Percentiles rank a stretch among this genome's conserved stretches.
Evolutionary conservation across 1,140 invertebrate species (phyloP).

Genomic region (Araneus ventricosus): DNA sequence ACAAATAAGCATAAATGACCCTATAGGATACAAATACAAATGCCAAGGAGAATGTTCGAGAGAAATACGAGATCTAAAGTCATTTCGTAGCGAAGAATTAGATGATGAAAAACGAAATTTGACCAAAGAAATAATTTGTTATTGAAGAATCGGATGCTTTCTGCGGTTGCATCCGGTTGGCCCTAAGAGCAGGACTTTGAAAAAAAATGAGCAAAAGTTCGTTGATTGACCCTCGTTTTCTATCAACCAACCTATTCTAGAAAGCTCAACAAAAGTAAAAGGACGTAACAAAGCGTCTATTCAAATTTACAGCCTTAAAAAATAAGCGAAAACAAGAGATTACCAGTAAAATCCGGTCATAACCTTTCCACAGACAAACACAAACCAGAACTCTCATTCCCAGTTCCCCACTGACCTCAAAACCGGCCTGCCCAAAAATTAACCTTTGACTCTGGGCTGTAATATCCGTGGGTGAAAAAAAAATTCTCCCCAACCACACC

Average conservation of each 20-base stretch:
- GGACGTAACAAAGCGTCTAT: background rate
- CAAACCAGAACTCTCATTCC: slow-evolving; percentile 50
- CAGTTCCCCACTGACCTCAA: slow-evolving; percentile 68
- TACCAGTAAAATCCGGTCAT: slow-evolving; percentile 54
- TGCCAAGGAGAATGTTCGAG: too few species aligned
- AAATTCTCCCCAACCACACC: slow-evolving; percentile 45
- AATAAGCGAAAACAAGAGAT: slow-evolving; percentile 20
- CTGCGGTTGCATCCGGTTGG: too few species aligned
- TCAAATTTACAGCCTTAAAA: background rate
- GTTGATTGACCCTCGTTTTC: background rate
- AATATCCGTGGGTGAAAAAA: background rate
- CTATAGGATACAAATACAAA: too few species aligned
- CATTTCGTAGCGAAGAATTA: too few species aligned
- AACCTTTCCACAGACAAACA: background rate
- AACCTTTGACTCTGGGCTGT: slow-evolving; percentile 33
- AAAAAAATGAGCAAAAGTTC: background rate
- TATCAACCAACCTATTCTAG: background rate
- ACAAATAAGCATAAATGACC: too few species aligned
- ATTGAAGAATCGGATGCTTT: too few species aligned
- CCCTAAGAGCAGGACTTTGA: background rate
- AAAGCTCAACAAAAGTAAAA: background rate
- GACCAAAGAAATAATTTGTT: too few species aligned
- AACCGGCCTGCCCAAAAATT: slow-evolving; percentile 45
- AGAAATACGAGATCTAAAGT: too few species aligned
- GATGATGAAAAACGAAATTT: too few species aligned